Evolutionary conservation across 2,113 vertebrate species (phyloP).

Genomic region (Sarotherodon lohbergeri): DNA sequence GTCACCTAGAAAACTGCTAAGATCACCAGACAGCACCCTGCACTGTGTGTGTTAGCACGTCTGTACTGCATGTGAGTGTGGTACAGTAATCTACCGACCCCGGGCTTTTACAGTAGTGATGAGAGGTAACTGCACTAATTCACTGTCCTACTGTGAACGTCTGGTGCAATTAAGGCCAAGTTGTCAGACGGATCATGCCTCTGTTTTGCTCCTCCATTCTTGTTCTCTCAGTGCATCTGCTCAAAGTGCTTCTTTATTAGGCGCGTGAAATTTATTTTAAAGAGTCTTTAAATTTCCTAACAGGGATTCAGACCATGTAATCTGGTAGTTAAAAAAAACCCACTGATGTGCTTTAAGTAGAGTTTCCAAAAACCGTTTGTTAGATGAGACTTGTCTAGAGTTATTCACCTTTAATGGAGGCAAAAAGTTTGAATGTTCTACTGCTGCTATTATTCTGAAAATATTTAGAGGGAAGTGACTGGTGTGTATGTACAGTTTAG

Average conservation of each 20-base stretch:
- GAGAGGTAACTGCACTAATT: constrained; percentile 88
- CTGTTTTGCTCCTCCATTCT: neutral
- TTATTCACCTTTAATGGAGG: neutral
- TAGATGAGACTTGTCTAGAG: neutral
- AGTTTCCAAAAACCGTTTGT: rapidly evolving
- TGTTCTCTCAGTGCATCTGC: constrained; percentile 1
- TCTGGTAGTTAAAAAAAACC: rapidly evolving
- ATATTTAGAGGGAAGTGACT: neutral
- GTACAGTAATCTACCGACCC: constrained; percentile 21
- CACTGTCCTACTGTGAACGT: constrained; percentile 84
- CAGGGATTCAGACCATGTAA: neutral
- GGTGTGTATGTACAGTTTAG: neutral
- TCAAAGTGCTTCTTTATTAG: constrained; percentile 10
- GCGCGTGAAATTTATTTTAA: neutral
- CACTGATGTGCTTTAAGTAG: neutral
- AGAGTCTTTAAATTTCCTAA: neutral
- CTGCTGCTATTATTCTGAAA: neutral
- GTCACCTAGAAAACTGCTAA: constrained; percentile 30
- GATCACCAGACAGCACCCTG: constrained; percentile 34
- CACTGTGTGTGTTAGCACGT: neutral
- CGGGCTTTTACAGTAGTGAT: constrained; percentile 74
- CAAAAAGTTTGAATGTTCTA: neutral
- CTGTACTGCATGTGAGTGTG: constrained; percentile 16
- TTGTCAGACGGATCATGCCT: constrained; percentile 53
- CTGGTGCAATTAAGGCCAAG: constrained; percentile 93